Base-by-base conservation (phyloP, 2,113 vertebrate genomes). In the Podiceps cristatus region DNA sequence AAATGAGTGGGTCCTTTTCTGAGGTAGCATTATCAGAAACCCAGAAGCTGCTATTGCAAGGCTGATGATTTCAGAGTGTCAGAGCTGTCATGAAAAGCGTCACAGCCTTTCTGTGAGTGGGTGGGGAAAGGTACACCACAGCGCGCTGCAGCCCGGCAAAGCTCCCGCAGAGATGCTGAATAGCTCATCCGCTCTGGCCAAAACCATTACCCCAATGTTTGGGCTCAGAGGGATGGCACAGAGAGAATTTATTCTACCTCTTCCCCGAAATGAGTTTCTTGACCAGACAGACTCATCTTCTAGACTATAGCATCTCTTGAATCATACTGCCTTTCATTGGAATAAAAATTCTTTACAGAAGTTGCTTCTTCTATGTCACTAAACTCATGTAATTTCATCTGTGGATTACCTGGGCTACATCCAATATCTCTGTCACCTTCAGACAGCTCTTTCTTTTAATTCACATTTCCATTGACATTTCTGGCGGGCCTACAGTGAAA, bases 391-490 rank as follows among this genome's bases (percentile, higher is more conserved):
- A 82, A 93, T 96, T 97, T 94, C 45, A 10, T 90, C 68, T 93
- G 35, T 88, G 49, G 81, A 74, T 96, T 93, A 71, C 75, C 92
- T 96, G 93, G 93, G 77, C 49, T 75, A 64, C 68, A 74, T 97
- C 90, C 87, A 86, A 44, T 80, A 77, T 96, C 86, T 93, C 91
- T 94, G 80, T 95, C 94, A 97, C 87, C 81, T 98, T 96, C 88
- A 97, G 91, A 97, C 72, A 97, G 91, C 81, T 96, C 96, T 95
- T 97, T 96, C 95, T 97, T 97, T 97, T 93, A 98, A 96, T 97
- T 97, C 97, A 93, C 92, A 94, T 96, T 96, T 96, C 90, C 94
- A 96, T 91, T 5, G 18, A 92, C 88, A 82, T 96, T 96, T 97
- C 93, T 98, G 96, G 95, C 27, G 0, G 58, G 22, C 50, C 80